Base-by-base conservation (phyloP, 2,888 invertebrate species). In the Brachyptera putata region DNA sequence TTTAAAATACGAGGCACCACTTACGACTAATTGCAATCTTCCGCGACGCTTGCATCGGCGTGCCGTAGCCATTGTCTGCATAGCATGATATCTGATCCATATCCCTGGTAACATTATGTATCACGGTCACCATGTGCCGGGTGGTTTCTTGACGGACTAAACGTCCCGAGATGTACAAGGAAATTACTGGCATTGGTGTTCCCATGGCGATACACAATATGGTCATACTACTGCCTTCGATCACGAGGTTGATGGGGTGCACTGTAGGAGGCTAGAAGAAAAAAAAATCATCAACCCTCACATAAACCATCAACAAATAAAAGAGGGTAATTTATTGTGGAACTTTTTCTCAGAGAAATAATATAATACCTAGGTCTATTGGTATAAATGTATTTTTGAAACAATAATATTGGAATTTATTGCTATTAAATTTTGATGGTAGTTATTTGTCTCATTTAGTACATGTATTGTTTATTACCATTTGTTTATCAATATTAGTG, bases 1-100 rank as follows among this genome's bases (percentile, higher is more conserved):
- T n/a, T n/a, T n/a, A n/a, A n/a, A n/a, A n/a, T n/a, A n/a, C n/a
- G n/a, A n/a, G n/a, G n/a, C n/a, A n/a, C n/a, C 60, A 80, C 89
- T 84, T 75, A 91, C 91, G 88, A 69, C 88, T 89, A 57, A 92
- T 90, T 61, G 84, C 85, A 61, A 92, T 87, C 71, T 85, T 85
- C 66, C 86, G 80, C 0, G 89, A 86, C 0, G 91, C 87, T 73
- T 91, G 90, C 86, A 90, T 90, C 1, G 91, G 91, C 0, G 89
- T 87, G 0, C 91, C 91, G 70, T 89, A 90, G 1, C 91, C 91
- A 70, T 92, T 92, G 76, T 91, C 91, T 0, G 90, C 91, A 74
- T 90, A 91, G 73, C 92, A 92, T 0, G 90, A 88, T 64, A 92
- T 87, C 72, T 89, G 86, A 70, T 89, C 85, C 90, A 91, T 91